Evolutionary conservation across 1,140 invertebrate species (phyloP).

Genomic region (Drosophila melanogaster): DNA sequence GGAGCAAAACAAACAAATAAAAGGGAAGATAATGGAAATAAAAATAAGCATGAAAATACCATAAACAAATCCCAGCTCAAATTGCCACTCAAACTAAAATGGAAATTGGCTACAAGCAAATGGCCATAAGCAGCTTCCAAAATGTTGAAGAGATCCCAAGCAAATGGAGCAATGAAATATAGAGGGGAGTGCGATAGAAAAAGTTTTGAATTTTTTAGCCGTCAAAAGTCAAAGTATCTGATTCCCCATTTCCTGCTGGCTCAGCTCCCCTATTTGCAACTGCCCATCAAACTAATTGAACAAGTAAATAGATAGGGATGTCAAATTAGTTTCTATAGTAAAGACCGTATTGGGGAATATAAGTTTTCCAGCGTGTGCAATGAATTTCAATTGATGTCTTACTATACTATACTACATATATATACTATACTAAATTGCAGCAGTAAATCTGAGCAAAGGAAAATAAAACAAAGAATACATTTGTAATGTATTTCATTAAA

Average conservation of each 20-base stretch:
- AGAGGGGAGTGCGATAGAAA: constrained; percentile 11
- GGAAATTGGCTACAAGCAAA: constrained; percentile 65
- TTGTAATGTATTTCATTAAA: neutral
- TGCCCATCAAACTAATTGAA: constrained; percentile 33
- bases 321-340: constrained; percentile 2
- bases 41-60: constrained; percentile 67
- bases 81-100: constrained; percentile 70
- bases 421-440: too few species aligned
- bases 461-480: too few species aligned
- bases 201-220: constrained; percentile 21
- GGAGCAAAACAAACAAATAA: constrained; percentile 59
- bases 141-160: constrained; percentile 23
- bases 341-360: neutral
- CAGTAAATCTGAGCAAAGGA: too few species aligned
- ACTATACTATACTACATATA: too few species aligned
- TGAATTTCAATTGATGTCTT: too few species aligned
- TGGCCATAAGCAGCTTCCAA: constrained; percentile 61
- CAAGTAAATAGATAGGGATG: constrained; percentile 6
- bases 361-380: too few species aligned
- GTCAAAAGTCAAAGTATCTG: constrained; percentile 14
- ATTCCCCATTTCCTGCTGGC: neutral
- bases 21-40: constrained; percentile 47
- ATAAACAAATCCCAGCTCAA: constrained; percentile 62
- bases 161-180: constrained; percentile 21
- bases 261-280: neutral